These are phyloP conservation scores for Ryuthela nishihirai DNA, from an alignment of 2,888 invertebrate genomes.

Conservation along the genomic window DNA sequence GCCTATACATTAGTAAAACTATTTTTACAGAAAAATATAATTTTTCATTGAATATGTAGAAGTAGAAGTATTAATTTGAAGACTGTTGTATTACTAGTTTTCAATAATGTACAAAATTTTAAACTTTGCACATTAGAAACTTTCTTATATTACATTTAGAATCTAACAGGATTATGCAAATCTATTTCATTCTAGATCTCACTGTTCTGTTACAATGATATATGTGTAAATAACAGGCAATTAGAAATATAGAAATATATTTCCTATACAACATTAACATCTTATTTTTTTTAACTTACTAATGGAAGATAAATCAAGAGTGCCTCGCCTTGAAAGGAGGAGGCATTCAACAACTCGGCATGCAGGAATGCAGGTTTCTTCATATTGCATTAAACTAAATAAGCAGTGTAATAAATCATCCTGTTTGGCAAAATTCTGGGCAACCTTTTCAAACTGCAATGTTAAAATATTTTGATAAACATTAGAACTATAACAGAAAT, in stretches of 20 bases:
- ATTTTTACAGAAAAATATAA: no score
- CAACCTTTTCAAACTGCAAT: conserved; percentile 23
- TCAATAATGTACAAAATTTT: neutral
- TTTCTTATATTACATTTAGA: neutral
- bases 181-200: no score
- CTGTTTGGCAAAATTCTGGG: conserved; percentile 1
- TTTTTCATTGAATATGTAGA: no score
- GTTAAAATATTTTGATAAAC: neutral
- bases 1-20: no score
- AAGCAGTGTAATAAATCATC: conserved; percentile 15
- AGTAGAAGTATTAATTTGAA: no score
- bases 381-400: conserved; percentile 26
- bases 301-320: conserved; percentile 20
- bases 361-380: conserved; percentile 28
- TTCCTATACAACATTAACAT: neutral
- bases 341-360: conserved; percentile 27
- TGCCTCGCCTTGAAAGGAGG: conserved; percentile 18
- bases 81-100: no score
- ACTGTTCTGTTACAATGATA: no score
- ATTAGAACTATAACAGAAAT: no score
- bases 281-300: conserved; percentile 6
- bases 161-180: neutral
- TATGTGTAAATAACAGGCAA: neutral
- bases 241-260: neutral
- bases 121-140: neutral